phyloP scores from a whole-genome alignment of 2,888 invertebrate genomes.

The Deilephila porcellus region DNA sequence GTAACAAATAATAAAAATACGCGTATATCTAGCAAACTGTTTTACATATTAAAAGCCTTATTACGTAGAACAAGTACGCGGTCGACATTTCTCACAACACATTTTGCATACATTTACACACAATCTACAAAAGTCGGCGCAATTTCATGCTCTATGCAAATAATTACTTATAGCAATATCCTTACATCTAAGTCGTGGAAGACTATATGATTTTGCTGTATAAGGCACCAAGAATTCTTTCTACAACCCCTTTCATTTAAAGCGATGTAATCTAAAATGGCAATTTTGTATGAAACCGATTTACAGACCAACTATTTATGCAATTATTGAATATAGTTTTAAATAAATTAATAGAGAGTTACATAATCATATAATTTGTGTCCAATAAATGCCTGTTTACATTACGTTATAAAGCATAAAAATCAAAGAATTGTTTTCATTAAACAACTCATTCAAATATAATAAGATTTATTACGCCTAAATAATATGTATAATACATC shows the following conservation, averaged over 20 bases:
- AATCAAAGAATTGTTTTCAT: neutral
- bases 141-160: slow-evolving; percentile 20
- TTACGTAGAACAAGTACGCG: slow-evolving; percentile 10
- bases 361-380: neutral
- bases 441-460: neutral
- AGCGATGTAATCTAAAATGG: slow-evolving; percentile 3
- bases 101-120: slow-evolving; percentile 18
- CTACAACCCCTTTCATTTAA: slow-evolving; percentile 21
- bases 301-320: neutral
- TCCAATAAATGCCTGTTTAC: neutral
- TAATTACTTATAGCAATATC: slow-evolving; percentile 20
- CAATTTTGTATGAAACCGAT: neutral
- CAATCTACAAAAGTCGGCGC: slow-evolving; percentile 16
- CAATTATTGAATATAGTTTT: neutral
- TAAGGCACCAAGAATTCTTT: slow-evolving; percentile 75
- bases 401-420: neutral
- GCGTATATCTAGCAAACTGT: slow-evolving; percentile 10
- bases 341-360: no score
- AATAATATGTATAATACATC: neutral
- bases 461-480: neutral
- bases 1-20: slow-evolving; percentile 57
- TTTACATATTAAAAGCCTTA: slow-evolving; percentile 21
- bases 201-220: slow-evolving; percentile 80
- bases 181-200: slow-evolving; percentile 58
- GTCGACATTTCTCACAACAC: slow-evolving; percentile 4